phyloP scores from a whole-genome alignment of 2,888 invertebrate genomes.

The Alloscopus bannaensis region DNA sequence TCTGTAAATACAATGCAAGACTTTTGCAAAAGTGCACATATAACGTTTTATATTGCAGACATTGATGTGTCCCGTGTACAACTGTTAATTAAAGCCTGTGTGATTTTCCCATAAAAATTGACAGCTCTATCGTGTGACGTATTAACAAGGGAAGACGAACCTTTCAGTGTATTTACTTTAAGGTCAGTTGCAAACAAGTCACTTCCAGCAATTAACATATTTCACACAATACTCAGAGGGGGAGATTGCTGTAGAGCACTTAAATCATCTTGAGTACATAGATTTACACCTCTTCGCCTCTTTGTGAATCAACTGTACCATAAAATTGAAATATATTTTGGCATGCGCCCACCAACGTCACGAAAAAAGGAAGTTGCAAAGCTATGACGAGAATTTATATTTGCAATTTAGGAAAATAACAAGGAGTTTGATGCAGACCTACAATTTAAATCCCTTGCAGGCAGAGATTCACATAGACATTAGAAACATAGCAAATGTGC shows the following conservation, averaged over 20 bases:
- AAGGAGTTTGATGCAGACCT: neutral
- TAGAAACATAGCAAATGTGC: neutral
- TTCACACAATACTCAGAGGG: neutral
- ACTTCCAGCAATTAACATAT: neutral
- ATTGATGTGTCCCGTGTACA: neutral
- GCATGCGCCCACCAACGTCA: neutral
- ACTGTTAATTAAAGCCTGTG: neutral
- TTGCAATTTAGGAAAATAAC: neutral
- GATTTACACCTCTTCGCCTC: no score
- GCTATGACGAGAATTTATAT: neutral
- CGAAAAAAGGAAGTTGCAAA: neutral
- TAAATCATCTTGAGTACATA: neutral
- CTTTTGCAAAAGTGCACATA: neutral
- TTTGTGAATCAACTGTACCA: neutral
- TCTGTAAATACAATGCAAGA: neutral
- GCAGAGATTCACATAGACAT: neutral
- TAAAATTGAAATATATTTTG: constrained; percentile 2
- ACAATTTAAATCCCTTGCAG: neutral
- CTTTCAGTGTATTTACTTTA: neutral
- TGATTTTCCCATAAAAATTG: no score
- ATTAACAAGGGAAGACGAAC: neutral
- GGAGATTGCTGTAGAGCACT: neutral
- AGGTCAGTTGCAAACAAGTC: neutral
- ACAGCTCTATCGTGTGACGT: no score
- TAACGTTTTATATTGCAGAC: neutral